Base-by-base conservation (phyloP, 2,797 vertebrate genomes). In the Crypturellus tataupa region DNA sequence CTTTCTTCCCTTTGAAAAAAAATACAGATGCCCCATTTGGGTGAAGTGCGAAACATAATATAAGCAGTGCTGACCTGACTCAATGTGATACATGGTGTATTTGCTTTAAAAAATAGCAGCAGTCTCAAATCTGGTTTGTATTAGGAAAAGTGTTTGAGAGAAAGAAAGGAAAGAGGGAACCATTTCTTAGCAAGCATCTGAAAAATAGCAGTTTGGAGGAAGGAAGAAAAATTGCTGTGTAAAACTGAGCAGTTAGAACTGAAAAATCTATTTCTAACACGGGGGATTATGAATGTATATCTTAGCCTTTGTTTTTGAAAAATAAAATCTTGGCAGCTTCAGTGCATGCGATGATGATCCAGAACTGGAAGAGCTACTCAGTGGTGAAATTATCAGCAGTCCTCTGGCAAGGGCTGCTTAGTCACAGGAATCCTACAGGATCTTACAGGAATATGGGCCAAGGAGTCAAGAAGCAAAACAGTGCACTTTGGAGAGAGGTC, bases 331-430 rank as follows among this genome's bases (percentile, higher is more conserved):
- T 96, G 96, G 95, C 93, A 96, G 82, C 62, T 77, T 53, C n/a
- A 86, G 67, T 78, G 78, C 71, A n/a, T 82, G 16, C 64, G 95
- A 21, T 40, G 89, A 95, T 90, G 89, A 95, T 91, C 88, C 95
- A 95, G 95, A 91, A 93, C 49, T 5, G 95, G 94, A 96, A 90
- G 93, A 97, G 93, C 95, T 97, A 96, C 92, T 97, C 97, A 92
- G 68, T 85, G 69, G 95, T 96, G 95, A 96, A 97, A 96, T 97
- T 96, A 96, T 97, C 97, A 96, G 94, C 97, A 95, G 93, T 93
- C 19, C 80, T 88, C 80, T 68, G 5, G 94, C 94, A 93, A 96
- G 97, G 88, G 70, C 92, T 89, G 96, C 96, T 96, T 97, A 97
- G 93, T 97, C 94, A 96, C 95, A 96, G 95, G 90, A 42, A 42